Evolutionary conservation across 2,888 invertebrate genomes (phyloP).

Genomic region (Drosophila prolongata): DNA sequence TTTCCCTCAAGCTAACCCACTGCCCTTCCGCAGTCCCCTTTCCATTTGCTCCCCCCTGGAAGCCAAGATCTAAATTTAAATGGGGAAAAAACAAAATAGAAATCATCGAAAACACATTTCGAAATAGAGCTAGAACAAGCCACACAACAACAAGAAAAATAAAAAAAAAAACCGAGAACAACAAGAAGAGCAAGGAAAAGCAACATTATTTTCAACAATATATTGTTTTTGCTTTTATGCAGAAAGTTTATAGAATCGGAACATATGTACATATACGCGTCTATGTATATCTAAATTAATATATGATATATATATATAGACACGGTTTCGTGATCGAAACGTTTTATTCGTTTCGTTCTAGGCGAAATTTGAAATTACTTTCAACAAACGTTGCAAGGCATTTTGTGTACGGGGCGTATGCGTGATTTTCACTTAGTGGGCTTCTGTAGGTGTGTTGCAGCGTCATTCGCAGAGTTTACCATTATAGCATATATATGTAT

Average conservation of each 20-base stretch:
- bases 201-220: conserved; percentile 24
- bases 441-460: conserved; percentile 27
- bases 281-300: conserved; percentile 14
- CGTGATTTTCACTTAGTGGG: conserved; percentile 6
- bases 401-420: conserved; percentile 25
- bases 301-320: conserved; percentile 5
- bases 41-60: conserved; percentile 18
- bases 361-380: conserved; percentile 35
- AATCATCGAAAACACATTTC: conserved; percentile 47
- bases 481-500: conserved; percentile 10
- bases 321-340: conserved; percentile 34
- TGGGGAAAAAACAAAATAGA: conserved; percentile 40
- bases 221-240: conserved; percentile 26
- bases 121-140: conserved; percentile 28
- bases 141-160: neutral
- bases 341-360: conserved; percentile 22
- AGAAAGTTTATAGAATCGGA: conserved; percentile 20
- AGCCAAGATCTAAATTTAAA: conserved; percentile 40
- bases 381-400: conserved; percentile 38
- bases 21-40: conserved; percentile 22
- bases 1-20: conserved; percentile 26
- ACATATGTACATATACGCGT: conserved; percentile 18
- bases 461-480: conserved; percentile 27
- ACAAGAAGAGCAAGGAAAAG: neutral
- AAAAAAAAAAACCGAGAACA: neutral